Percentiles rank a stretch among this genome's conserved stretches.
Conservation (phyloP, 2,888 invertebrate genomes). For the Diplolepis rosae region DNA sequence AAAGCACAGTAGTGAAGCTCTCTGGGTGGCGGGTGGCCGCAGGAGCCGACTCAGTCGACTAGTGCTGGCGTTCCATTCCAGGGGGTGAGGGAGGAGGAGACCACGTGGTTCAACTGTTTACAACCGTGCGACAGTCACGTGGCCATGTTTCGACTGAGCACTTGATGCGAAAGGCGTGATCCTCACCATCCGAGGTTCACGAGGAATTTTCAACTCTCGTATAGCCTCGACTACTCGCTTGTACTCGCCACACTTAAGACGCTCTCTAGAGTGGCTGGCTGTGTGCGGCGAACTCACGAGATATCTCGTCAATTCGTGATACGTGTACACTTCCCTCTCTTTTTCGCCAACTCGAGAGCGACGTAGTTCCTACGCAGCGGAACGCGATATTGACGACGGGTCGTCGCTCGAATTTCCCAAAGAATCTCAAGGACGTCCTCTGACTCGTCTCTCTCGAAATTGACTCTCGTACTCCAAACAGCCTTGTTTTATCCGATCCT, state of each 20-base stretch:
- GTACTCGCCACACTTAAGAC: conserved; percentile 12
- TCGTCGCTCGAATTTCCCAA: conserved; percentile 29
- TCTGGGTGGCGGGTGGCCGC: conserved; percentile 58
- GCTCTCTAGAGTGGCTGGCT: conserved; percentile 16
- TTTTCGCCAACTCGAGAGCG: conserved; percentile 10
- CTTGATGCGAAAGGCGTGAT: conserved; percentile 42
- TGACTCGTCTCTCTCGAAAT: conserved; percentile 23
- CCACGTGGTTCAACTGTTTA: conserved; percentile 71
- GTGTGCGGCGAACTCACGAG: conserved; percentile 10
- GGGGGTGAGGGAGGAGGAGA: no score
- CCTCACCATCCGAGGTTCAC: not conserved
- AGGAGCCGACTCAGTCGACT: conserved; percentile 60
- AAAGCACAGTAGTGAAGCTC: conserved; percentile 3
- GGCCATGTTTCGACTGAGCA: conserved; percentile 66
- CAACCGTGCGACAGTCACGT: conserved; percentile 66
- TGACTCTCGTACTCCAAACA: conserved; percentile 9
- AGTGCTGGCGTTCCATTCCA: conserved; percentile 36
- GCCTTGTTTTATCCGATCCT: conserved; percentile 5
- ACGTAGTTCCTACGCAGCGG: conserved; percentile 29
- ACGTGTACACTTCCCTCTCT: conserved; percentile 27
- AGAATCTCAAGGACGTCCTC: conserved; percentile 29
- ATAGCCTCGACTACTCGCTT: no score
- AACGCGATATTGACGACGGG: conserved; percentile 24
- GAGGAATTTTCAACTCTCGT: conserved; percentile 30
- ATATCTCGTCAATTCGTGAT: conserved; percentile 34